phyloP scores from a whole-genome alignment of 2,113 vertebrate species.

The Notechis scutatus region DNA sequence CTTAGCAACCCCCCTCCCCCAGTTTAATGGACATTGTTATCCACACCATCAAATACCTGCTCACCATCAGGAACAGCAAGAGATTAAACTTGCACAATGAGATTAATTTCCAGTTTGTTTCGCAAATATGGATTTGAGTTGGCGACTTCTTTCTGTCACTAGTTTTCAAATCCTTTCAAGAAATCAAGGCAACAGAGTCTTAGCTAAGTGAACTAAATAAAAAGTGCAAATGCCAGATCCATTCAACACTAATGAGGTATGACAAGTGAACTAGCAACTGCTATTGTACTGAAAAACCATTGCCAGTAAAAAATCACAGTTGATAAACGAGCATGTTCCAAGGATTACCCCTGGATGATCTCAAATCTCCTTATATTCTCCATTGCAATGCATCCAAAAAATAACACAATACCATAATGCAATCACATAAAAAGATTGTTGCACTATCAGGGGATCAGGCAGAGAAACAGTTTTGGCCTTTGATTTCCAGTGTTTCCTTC shows the following conservation, averaged over 20 bases:
- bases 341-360: constrained; percentile 34
- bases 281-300: constrained; percentile 39
- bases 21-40: neutral
- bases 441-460: constrained; percentile 12
- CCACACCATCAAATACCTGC: neutral
- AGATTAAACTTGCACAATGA: neutral
- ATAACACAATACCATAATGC: neutral
- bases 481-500: neutral
- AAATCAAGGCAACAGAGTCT: neutral
- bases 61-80: neutral
- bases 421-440: constrained; percentile 30
- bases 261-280: constrained; percentile 54
- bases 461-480: constrained; percentile 25
- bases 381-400: constrained; percentile 49
- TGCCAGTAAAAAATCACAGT: constrained; percentile 54
- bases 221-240: constrained; percentile 46
- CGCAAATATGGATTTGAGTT: neutral
- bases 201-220: constrained; percentile 38
- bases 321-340: constrained; percentile 42
- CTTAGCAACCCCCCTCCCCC: neutral
- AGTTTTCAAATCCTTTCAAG: neutral
- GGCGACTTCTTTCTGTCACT: neutral
- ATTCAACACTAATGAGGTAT: constrained; percentile 50
- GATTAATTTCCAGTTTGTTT: neutral
- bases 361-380: constrained; percentile 51